Conservation (phyloP, 2,888 invertebrate genomes). For the Mimumesa dahlbomi region DNA sequence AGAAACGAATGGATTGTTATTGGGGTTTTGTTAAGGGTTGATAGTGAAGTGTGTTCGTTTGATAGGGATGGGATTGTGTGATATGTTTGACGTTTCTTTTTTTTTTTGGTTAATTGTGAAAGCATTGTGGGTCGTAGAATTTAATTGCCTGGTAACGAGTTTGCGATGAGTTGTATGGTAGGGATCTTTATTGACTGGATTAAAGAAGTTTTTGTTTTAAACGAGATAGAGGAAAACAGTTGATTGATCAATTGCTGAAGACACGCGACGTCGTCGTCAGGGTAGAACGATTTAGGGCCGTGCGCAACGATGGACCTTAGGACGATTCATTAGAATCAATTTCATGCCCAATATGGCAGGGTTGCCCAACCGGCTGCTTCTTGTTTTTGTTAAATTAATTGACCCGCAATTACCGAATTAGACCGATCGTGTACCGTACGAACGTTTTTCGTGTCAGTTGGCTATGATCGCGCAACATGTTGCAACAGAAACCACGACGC, state of each 20-base stretch:
- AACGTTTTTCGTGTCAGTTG: constrained; percentile 66
- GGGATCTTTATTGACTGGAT: constrained; percentile 51
- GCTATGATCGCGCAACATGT: constrained; percentile 51
- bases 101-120: too few relatives aligned
- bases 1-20: neutral
- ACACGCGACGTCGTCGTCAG: constrained; percentile 42
- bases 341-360: constrained; percentile 59
- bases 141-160: too few relatives aligned
- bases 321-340: constrained; percentile 61
- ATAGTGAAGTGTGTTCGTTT: too few relatives aligned
- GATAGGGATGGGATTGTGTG: too few relatives aligned
- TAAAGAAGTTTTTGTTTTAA: constrained; percentile 35
- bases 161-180: constrained; percentile 17
- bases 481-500: constrained; percentile 35
- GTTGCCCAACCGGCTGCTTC: constrained; percentile 56
- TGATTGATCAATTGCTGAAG: constrained; percentile 50
- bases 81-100: too few relatives aligned
- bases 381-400: constrained; percentile 74
- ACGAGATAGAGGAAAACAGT: constrained; percentile 44
- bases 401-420: constrained; percentile 69
- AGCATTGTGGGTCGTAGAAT: too few relatives aligned
- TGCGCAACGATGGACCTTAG: constrained; percentile 15
- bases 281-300: neutral
- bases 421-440: constrained; percentile 54
- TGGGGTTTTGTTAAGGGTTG: neutral